Percentiles rank a stretch among this genome's conserved stretches.
These are phyloP conservation scores for Otus sunia DNA, from an alignment of 2,113 vertebrate species.

Conservation along the genomic window DNA sequence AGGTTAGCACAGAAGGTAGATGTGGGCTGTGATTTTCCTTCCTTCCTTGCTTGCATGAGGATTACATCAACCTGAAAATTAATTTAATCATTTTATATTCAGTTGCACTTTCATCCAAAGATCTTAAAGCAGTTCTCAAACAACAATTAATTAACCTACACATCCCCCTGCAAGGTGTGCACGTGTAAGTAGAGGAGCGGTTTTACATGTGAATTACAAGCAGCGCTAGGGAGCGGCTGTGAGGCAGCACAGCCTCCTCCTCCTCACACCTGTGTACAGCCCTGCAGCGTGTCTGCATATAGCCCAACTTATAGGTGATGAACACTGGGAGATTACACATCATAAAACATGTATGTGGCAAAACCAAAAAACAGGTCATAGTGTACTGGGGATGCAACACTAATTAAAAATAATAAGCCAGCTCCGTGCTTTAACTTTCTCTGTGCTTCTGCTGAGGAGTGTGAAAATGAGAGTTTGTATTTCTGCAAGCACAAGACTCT, in stretches of 20 bases:
- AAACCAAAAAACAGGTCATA: neutral
- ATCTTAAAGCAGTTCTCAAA: neutral
- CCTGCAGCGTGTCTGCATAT: neutral
- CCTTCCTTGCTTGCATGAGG: neutral
- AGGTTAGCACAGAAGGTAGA: neutral
- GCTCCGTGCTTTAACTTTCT: neutral
- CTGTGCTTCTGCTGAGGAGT: neutral
- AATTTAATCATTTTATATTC: neutral
- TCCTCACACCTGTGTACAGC: neutral
- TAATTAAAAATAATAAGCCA: slow-evolving; percentile 9
- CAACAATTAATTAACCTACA: neutral
- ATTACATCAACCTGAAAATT: neutral
- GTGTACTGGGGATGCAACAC: neutral
- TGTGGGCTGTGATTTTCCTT: neutral
- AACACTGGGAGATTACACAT: neutral
- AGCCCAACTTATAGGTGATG: neutral
- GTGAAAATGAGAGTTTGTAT: neutral
- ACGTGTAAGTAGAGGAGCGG: neutral
- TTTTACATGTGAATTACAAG: neutral
- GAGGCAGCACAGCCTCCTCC: neutral
- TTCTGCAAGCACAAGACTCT: neutral
- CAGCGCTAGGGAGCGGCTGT: accelerated
- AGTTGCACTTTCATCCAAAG: neutral
- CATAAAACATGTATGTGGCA: neutral
- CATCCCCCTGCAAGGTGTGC: neutral